A percentile compares a stretch with the other conserved stretches of the same genome.
phyloP scores from a whole-genome alignment of 2,113 vertebrate species.

The Siniperca chuatsi region DNA sequence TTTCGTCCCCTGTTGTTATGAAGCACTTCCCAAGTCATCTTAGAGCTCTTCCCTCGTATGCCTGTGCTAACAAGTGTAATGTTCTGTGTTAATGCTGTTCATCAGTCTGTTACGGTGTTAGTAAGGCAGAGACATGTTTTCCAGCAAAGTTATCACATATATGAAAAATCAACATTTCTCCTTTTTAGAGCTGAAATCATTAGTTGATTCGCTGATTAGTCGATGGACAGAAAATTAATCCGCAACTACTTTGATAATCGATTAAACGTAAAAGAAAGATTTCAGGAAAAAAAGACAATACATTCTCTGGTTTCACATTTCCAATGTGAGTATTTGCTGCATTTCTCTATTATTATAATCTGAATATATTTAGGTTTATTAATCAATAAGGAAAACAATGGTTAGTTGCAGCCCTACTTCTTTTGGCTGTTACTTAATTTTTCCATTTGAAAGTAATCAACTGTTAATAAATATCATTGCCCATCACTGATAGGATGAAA shows the following conservation, averaged over 20 bases:
- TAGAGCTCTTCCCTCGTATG: background rate
- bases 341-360: background rate
- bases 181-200: background rate
- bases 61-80: background rate
- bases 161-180: background rate
- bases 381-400: no score
- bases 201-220: background rate
- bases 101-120: background rate
- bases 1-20: background rate
- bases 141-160: background rate
- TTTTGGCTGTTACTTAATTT: no score
- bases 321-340: background rate
- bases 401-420: no score
- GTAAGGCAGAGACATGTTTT: background rate
- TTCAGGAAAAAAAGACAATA: background rate
- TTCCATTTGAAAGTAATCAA: no score
- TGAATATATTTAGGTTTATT: background rate
- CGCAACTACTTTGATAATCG: background rate
- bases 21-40: slow-evolving; percentile 7
- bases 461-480: no score
- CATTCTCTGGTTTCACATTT: background rate
- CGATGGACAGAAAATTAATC: background rate
- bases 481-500: background rate
- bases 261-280: background rate
- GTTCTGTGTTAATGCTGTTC: background rate